These are phyloP conservation scores for Hippocampus mohnikei DNA, from an alignment of 2,113 vertebrate species.

Conservation along the genomic window DNA sequence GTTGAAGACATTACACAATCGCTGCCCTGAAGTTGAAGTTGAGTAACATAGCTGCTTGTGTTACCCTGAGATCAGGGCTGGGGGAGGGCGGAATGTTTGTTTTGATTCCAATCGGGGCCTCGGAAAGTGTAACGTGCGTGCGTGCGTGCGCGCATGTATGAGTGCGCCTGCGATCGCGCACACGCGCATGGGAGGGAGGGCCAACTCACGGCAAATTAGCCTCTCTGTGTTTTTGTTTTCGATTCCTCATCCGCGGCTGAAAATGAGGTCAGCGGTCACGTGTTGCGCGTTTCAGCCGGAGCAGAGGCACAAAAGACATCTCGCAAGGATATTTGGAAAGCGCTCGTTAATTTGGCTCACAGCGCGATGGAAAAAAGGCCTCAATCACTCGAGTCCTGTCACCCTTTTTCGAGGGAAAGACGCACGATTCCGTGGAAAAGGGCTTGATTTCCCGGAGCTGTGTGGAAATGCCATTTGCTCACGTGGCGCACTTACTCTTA, in stretches of 20 bases:
- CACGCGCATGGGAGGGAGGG: slow-evolving; percentile 13
- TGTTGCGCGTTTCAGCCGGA: slow-evolving; percentile 26
- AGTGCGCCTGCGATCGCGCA: not conserved
- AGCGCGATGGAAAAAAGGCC: not conserved
- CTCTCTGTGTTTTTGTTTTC: slow-evolving; percentile 63
- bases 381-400: not conserved
- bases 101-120: slow-evolving; percentile 33
- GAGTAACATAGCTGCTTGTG: slow-evolving; percentile 47
- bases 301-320: slow-evolving; percentile 8
- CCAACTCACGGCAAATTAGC: slow-evolving; percentile 31
- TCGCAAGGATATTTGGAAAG: slow-evolving; percentile 3
- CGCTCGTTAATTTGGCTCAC: not conserved
- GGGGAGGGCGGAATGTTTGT: slow-evolving; percentile 46
- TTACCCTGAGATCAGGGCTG: slow-evolving; percentile 32
- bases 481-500: slow-evolving; percentile 5
- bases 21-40: slow-evolving; percentile 33
- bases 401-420: slow-evolving; percentile 5
- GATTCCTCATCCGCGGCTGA: slow-evolving; percentile 43
- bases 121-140: not conserved
- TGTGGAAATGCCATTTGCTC: slow-evolving; percentile 32
- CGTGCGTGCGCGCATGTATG: not conserved
- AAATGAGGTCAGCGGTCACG: slow-evolving; percentile 66
- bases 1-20: slow-evolving; percentile 49
- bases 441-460: not conserved
- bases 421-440: not conserved